phyloP scores from a whole-genome alignment of 2,113 vertebrate species.

The Cairina moschata region DNA sequence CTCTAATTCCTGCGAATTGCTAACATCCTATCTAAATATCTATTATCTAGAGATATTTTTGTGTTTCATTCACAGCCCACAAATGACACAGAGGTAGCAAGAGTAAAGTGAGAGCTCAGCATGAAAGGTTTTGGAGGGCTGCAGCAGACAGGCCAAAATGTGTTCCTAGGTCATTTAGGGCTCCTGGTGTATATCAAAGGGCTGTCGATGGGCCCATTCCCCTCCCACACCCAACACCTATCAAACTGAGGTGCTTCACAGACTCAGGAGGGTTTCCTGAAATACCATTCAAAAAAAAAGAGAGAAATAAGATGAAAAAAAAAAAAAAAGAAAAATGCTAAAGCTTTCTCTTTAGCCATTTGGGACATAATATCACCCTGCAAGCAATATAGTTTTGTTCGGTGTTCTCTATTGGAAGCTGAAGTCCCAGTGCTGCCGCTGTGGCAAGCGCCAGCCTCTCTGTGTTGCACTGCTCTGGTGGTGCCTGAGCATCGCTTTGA shows the following conservation, averaged over 20 bases:
- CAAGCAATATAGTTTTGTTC: neutral
- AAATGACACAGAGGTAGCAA: neutral
- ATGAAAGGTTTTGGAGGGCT: neutral
- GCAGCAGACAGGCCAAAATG: neutral
- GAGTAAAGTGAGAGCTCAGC: neutral
- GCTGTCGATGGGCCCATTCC: neutral
- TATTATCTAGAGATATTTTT: neutral
- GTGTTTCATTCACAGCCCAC: neutral
- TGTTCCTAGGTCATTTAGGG: fast-evolving
- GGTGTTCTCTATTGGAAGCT: neutral
- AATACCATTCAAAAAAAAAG: neutral
- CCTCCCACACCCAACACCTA: no score
- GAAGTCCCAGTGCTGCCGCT: neutral
- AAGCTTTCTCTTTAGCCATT: neutral
- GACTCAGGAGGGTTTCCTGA: neutral
- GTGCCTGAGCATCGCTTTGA: neutral
- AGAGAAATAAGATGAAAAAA: neutral
- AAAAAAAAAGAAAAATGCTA: neutral
- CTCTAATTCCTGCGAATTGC: neutral
- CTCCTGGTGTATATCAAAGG: neutral
- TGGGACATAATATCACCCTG: neutral
- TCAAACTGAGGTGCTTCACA: neutral
- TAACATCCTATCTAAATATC: no score
- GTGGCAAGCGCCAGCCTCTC: neutral
- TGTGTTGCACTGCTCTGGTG: neutral